Percentiles rank a stretch among this genome's conserved stretches.
These are phyloP conservation scores for Cancer borealis DNA, from an alignment of 2,888 invertebrate genomes.

Conservation along the genomic window DNA sequence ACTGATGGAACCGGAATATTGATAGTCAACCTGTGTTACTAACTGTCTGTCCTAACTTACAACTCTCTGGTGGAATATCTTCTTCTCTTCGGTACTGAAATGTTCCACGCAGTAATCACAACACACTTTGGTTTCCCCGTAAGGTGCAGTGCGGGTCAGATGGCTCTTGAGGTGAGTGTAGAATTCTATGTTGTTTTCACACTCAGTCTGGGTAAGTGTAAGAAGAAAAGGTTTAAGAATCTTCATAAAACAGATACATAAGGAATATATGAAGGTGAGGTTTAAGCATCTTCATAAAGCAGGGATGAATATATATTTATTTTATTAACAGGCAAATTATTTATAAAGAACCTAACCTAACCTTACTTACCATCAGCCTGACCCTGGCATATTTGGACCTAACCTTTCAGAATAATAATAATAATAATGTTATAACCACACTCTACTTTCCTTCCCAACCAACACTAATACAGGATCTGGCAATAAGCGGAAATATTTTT, in stretches of 20 bases:
- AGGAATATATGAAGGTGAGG: neutral
- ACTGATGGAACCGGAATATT: no score
- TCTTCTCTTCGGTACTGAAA: constrained; percentile 31
- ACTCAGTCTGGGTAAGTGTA: constrained; percentile 58
- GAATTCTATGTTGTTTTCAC: constrained; percentile 70
- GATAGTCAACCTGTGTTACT: no score
- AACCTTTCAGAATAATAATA: neutral
- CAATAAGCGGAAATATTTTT: no score
- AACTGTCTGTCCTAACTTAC: constrained; percentile 46
- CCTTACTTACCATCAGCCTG: neutral
- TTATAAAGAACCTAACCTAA: neutral
- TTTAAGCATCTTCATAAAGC: neutral
- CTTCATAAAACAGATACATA: neutral
- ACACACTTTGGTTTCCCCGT: neutral
- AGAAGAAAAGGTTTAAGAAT: neutral
- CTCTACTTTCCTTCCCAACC: no score
- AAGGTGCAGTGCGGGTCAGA: constrained; percentile 30
- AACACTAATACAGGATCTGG: no score
- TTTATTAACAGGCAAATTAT: neutral
- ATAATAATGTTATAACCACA: no score
- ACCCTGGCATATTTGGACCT: neutral
- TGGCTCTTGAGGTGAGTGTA: constrained; percentile 74
- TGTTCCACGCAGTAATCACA: constrained; percentile 68
- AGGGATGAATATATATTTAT: neutral
- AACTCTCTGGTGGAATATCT: constrained; percentile 53